Base-by-base conservation (phyloP, 2,888 invertebrate genomes). In the Prosapia bicincta region DNA sequence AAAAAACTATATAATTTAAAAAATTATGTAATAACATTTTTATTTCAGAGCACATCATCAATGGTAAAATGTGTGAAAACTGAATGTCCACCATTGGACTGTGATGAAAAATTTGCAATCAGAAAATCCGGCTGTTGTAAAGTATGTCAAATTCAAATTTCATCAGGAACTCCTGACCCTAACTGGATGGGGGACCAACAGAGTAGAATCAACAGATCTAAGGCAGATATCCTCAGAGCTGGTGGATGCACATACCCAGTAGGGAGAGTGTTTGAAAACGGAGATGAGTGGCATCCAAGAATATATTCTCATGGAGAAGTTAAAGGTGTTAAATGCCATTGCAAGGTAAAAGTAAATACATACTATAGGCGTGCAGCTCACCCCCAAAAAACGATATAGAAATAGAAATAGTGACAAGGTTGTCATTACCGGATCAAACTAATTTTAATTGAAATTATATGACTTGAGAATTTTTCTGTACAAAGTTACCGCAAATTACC, bases 241-340 rank as follows among this genome's bases (percentile, higher is more conserved):
- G 95, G 95, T 3, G 96, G 95, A 24, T 97, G 97, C 86, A 91
- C 90, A 82, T 93, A 93, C 82, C 90, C 92, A 0, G 87, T 89
- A 75, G 85, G 86, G 13, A 90, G 90, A 67, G 90, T 92, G 0
- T 88, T 88, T 80, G 86, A 87, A 74, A 90, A 90, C 81, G 95
- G 95, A 38, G 90, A 92, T 81, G 94, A 93, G 83, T 97, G 95
- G 89, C 95, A 96, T 86, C 97, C 97, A 0, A 90, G 92, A 24
- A 89, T 97, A 80, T 92, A 92, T 82, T 94, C 96, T 20, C 93
- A 95, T 82, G 96, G 81, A 25, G 81, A 81, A 75, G 79, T 82
- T 84, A 91, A 94, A 85, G 97, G 97, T 85, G 93, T 97, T 83
- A 93, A 92, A 81, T 97, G 97, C 84, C 90, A 92, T 81, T 97